A percentile compares a stretch with the other conserved stretches of the same genome.
phyloP scores from a whole-genome alignment of 1,140 invertebrate species.

The Euborellia annulipes region DNA sequence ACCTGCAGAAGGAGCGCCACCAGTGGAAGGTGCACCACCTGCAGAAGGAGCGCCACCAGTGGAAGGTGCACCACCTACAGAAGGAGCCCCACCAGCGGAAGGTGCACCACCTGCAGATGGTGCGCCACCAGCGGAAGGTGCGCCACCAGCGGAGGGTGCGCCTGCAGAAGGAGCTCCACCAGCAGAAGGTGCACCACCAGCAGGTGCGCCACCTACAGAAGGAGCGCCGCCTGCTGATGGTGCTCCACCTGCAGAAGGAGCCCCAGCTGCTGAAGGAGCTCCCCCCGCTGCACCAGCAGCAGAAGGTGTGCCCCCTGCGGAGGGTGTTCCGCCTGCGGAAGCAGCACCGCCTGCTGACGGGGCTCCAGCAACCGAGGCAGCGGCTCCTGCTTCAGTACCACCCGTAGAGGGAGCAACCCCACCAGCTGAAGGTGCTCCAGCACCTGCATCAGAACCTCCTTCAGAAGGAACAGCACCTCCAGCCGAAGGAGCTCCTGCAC shows the following conservation, averaged over 20 bases:
- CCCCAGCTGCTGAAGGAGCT: neutral
- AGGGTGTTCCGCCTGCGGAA: constrained; percentile 26
- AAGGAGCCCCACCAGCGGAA: constrained; percentile 25
- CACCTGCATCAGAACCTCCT: constrained; percentile 10
- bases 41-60: constrained; percentile 27
- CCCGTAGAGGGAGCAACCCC: constrained; percentile 10
- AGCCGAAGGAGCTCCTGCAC: constrained; percentile 15
- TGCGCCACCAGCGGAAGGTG: constrained; percentile 23
- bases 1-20: constrained; percentile 25
- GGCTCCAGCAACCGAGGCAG: constrained; percentile 17
- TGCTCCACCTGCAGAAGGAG: constrained; percentile 20
- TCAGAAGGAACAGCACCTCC: constrained; percentile 19
- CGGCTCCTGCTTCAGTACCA: constrained; percentile 2
- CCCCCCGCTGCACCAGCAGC: constrained; percentile 18
- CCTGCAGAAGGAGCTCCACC: constrained; percentile 27
- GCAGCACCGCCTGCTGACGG: constrained; percentile 16
- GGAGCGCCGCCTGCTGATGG: constrained; percentile 24
- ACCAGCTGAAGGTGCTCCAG: constrained; percentile 26
- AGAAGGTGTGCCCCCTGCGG: constrained; percentile 9
- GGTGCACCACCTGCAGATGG: constrained; percentile 23
- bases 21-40: constrained; percentile 4
- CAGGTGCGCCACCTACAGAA: constrained; percentile 28
- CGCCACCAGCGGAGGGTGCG: constrained; percentile 12
- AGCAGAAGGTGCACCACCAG: constrained; percentile 21
- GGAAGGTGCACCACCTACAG: constrained; percentile 23